Percentiles rank a stretch among this genome's conserved stretches.
These are phyloP conservation scores for Garrulus glandarius DNA, from an alignment of 2,797 vertebrate genomes.

Conservation along the genomic window DNA sequence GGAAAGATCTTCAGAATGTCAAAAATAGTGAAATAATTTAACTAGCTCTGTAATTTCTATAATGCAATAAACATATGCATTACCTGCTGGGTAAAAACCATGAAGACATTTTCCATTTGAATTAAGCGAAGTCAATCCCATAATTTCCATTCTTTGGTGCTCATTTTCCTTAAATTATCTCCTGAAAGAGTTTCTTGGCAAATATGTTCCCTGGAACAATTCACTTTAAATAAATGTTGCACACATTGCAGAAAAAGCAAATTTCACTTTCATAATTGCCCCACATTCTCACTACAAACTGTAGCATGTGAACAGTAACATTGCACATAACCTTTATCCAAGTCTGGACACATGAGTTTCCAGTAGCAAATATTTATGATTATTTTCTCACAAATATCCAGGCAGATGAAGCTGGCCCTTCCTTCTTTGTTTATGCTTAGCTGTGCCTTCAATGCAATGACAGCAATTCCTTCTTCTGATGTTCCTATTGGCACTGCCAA, in stretches of 20 bases:
- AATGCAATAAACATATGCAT: conserved; percentile 41
- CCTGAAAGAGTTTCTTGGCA: conserved; percentile 57
- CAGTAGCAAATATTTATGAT: neutral
- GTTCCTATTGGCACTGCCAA: neutral
- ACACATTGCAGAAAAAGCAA: conserved; percentile 39
- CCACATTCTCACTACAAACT: neutral
- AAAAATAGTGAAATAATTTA: conserved; percentile 65
- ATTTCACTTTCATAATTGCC: conserved; percentile 45
- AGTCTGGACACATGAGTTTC: neutral
- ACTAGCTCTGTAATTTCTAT: conserved; percentile 62
- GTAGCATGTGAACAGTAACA: neutral
- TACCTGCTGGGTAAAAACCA: conserved; percentile 65
- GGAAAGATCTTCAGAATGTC: conserved; percentile 58
- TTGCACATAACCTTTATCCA: neutral
- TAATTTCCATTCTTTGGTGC: conserved; percentile 64
- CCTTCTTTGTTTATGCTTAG: neutral
- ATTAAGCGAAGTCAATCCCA: conserved; percentile 44
- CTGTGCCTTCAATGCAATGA: neutral
- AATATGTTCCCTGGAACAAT: conserved; percentile 49
- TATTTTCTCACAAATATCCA: neutral
- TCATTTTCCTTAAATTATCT: conserved; percentile 63
- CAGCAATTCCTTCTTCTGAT: neutral
- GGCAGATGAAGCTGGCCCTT: neutral
- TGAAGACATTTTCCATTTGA: conserved; percentile 62
- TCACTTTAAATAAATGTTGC: conserved; percentile 53